phyloP scores from a whole-genome alignment of 2,797 vertebrate genomes.

The Molossus alvarezi region DNA sequence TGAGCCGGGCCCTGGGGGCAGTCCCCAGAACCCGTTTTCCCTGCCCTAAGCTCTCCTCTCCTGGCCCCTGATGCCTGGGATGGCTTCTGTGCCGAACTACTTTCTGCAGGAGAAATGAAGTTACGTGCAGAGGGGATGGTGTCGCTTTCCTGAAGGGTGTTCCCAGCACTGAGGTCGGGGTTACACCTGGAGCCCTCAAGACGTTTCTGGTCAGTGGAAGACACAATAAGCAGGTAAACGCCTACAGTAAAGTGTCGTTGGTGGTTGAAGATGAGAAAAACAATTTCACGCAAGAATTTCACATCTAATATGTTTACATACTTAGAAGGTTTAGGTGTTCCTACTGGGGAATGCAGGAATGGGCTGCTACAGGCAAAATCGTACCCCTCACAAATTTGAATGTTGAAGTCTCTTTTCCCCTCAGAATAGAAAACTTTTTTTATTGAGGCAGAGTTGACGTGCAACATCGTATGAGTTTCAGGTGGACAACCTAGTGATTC shows the following conservation, averaged over 20 bases:
- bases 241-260: rapidly evolving
- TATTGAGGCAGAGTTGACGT: neutral
- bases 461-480: neutral
- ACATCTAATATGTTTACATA: neutral
- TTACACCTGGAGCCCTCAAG: neutral
- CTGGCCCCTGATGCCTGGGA: neutral
- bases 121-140: neutral
- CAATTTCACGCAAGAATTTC: neutral
- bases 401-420: too few species aligned
- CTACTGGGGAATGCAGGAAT: neutral
- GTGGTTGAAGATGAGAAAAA: neutral
- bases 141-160: neutral
- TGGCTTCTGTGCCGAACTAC: neutral
- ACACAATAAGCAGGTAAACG: neutral
- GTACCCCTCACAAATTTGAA: too few species aligned
- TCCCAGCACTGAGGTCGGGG: neutral
- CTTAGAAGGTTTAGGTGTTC: neutral
- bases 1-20: neutral
- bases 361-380: rapidly evolving
- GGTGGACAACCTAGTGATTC: too few species aligned
- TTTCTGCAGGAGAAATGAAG: neutral
- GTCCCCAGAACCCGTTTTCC: too few species aligned
- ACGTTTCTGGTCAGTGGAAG: neutral
- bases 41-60: neutral
- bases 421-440: neutral